Evolutionary conservation across 2,888 invertebrate species (phyloP).

Genomic region (Andrena fulva): DNA sequence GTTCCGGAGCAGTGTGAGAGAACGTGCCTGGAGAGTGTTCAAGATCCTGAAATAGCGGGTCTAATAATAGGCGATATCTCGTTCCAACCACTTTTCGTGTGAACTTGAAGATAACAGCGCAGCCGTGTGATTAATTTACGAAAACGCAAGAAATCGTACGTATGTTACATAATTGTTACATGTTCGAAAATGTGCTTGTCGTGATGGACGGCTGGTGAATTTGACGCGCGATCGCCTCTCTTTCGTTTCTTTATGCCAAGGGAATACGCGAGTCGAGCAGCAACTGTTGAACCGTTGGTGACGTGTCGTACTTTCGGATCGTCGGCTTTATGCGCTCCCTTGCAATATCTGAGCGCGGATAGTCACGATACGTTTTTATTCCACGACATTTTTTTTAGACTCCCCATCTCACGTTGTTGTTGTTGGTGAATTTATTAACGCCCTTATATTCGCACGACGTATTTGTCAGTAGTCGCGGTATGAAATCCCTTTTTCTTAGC

Average conservation of each 20-base stretch:
- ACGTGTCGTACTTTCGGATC: slow-evolving; percentile 49
- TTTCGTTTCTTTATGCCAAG: slow-evolving; percentile 28
- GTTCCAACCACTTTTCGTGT: slow-evolving; percentile 75
- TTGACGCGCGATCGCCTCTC: slow-evolving; percentile 11
- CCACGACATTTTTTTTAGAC: background rate
- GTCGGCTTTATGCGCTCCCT: slow-evolving; percentile 27
- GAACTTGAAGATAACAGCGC: slow-evolving; percentile 77
- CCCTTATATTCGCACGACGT: background rate
- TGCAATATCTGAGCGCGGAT: background rate
- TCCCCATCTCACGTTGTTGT: background rate
- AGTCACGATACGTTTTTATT: slow-evolving; percentile 3
- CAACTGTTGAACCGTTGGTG: slow-evolving; percentile 55
- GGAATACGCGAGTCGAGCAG: slow-evolving; percentile 26
- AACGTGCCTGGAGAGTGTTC: slow-evolving; percentile 70
- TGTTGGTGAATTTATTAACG: background rate
- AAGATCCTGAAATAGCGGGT: slow-evolving; percentile 74
- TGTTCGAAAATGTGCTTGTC: slow-evolving; percentile 31
- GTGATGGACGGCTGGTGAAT: slow-evolving; percentile 3
- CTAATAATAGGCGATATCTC: slow-evolving; percentile 76
- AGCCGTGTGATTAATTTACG: slow-evolving; percentile 54
- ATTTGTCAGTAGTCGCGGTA: background rate
- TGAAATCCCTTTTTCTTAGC: background rate
- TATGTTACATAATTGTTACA: slow-evolving; percentile 65
- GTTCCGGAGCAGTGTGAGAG: slow-evolving; percentile 61
- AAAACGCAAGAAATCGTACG: slow-evolving; percentile 64